These are phyloP conservation scores for Oxystoma pomonae DNA, from an alignment of 2,888 invertebrate species.

Conservation along the genomic window DNA sequence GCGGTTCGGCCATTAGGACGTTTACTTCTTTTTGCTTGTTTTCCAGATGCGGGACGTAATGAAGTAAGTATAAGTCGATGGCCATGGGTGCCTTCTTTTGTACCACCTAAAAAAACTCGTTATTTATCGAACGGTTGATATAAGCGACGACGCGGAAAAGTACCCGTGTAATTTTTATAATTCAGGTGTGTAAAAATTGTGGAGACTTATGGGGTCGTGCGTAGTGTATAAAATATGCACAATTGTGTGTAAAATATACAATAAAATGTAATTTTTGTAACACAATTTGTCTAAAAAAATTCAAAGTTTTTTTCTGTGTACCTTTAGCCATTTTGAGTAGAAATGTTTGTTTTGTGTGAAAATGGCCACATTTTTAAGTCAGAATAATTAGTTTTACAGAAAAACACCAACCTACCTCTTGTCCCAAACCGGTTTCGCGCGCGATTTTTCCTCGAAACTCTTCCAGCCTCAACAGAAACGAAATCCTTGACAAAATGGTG, in stretches of 20 bases:
- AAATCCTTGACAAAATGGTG: conserved; percentile 70
- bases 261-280: background rate
- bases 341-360: background rate
- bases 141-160: too few species aligned
- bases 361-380: too few species aligned
- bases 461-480: conserved; percentile 65
- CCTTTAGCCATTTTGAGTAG: background rate
- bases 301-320: background rate
- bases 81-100: background rate
- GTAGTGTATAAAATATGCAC: too few species aligned
- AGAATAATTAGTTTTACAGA: too few species aligned
- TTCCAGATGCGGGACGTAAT: background rate
- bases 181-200: too few species aligned
- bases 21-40: conserved; percentile 25
- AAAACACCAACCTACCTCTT: conserved; percentile 25
- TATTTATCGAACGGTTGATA: too few species aligned
- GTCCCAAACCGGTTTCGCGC: conserved; percentile 47
- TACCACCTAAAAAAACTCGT: background rate
- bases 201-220: too few species aligned
- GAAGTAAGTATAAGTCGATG: background rate
- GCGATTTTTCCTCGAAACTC: conserved; percentile 61
- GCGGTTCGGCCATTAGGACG: conserved; percentile 25
- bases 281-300: background rate
- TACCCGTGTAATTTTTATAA: too few species aligned
- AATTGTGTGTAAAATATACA: too few species aligned